phyloP scores from a whole-genome alignment of 2,797 vertebrate species.

The Myotis pilosus region DNA sequence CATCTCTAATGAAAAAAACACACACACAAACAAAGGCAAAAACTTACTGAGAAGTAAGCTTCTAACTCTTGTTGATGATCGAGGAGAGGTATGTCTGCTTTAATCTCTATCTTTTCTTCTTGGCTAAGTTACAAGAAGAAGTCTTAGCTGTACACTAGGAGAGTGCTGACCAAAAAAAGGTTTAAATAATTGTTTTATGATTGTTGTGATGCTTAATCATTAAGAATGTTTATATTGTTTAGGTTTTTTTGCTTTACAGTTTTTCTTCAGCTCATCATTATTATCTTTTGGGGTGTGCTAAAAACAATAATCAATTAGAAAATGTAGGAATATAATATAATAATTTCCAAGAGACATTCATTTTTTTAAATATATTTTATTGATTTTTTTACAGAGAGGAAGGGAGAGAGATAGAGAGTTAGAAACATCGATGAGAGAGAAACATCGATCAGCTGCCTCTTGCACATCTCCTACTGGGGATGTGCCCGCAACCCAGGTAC shows the following conservation, averaged over 20 bases:
- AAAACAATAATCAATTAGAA: conserved; percentile 20
- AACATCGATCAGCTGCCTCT: too few species aligned
- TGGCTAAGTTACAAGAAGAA: not conserved
- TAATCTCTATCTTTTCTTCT: not conserved
- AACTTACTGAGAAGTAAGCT: conserved; percentile 37
- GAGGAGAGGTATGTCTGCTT: not conserved
- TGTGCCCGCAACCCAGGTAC: too few species aligned
- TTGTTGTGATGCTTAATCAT: not conserved
- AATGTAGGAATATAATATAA: not conserved
- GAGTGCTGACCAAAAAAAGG: not conserved
- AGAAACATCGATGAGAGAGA: too few species aligned
- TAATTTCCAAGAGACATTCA: not conserved
- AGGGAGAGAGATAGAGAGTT: too few species aligned
- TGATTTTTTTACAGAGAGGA: too few species aligned
- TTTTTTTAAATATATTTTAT: too few species aligned
- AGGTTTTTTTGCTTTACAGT: not conserved
- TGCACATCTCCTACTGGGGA: too few species aligned
- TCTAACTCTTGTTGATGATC: not conserved
- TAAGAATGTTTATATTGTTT: conserved; percentile 23
- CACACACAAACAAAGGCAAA: not conserved
- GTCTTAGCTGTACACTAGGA: not conserved
- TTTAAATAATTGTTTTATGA: conserved; percentile 3
- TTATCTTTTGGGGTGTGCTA: not conserved
- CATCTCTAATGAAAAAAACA: not conserved
- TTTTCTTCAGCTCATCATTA: conserved; percentile 2